Evolutionary conservation across 2,888 invertebrate genomes (phyloP), one percentile per base, ranked within the genome.

Genomic region (Hirtodrosophila duncani): DNA sequence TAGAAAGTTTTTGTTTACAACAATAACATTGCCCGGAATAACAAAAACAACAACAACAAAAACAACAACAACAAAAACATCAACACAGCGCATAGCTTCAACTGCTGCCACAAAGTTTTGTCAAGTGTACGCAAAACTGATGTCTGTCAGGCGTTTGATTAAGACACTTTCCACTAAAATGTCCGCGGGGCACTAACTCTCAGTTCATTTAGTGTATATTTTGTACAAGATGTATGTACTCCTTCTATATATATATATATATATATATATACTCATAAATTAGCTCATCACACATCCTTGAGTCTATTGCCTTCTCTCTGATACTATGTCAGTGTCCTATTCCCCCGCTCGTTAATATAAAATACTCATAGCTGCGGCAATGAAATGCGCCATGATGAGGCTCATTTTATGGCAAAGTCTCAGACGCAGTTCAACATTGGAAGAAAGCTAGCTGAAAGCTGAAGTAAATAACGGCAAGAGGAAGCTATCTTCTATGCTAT

Each of bases 121-220:
- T 30, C 23, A 10, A 59, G 61, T 59, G 60, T 59, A 58, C 3
- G 3, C 17, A 9, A 16, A 31, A n/a, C n/a, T n/a, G n/a, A n/a
- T n/a, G n/a, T n/a, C n/a, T n/a, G 23, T 16, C 44, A 34, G 45
- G 61, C 52, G 56, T 77, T 72, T 72, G 77, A 79, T 71, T 65
- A 62, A 39, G 30, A 51, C 45, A 63, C 55, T 66, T 58, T 56
- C 50, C 55, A 48, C 65, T 43, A 53, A 67, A 75, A 67, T 62
- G 56, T 59, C 71, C 65, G 38, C 33, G 58, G 65, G 68, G 39
- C 23, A 38, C 30, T 20, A 34, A 5, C 48, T 51, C 48, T 51
- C 65, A 68, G 59, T 75, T 75, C 79, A 79, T 79, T 72, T 51
- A 63, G 46, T 62, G 18, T 43, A 38, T 43, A 49, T 36, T 59